phyloP scores from a whole-genome alignment of 2,113 vertebrate genomes.

The Hydrolagus affinis region DNA sequence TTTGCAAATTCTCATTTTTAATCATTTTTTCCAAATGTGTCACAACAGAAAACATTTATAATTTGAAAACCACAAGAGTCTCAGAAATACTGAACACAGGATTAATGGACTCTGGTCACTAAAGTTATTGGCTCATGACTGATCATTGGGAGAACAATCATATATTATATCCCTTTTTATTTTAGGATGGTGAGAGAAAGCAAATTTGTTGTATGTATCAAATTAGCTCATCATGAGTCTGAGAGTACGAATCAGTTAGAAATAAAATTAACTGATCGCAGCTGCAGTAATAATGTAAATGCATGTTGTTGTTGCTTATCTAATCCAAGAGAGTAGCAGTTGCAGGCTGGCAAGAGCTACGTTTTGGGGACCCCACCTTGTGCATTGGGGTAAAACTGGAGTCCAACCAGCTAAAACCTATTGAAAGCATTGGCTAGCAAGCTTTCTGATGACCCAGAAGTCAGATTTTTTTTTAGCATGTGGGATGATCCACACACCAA shows the following conservation, averaged over 20 bases:
- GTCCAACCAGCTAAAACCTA: too few species aligned
- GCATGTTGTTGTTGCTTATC: too few species aligned
- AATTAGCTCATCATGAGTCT: not conserved
- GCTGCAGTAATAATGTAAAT: too few species aligned
- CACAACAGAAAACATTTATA: constrained; percentile 15
- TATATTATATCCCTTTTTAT: not conserved
- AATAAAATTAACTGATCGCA: too few species aligned
- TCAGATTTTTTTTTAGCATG: too few species aligned
- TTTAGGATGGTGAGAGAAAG: not conserved
- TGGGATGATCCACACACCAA: not conserved
- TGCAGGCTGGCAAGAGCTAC: too few species aligned
- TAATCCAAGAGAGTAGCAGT: too few species aligned
- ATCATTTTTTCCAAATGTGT: not conserved
- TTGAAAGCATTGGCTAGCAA: too few species aligned
- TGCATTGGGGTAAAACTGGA: too few species aligned
- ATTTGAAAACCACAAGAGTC: not conserved
- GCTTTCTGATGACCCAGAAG: too few species aligned
- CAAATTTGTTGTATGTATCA: not conserved
- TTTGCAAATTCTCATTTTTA: not conserved
- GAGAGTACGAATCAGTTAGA: not conserved
- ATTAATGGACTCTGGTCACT: constrained; percentile 5
- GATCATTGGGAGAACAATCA: constrained; percentile 12
- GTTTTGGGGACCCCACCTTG: too few species aligned
- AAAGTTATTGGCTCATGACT: constrained; percentile 9
- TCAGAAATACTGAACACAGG: not conserved